These are phyloP conservation scores for Zingel zingel DNA, from an alignment of 2,113 vertebrate species.

Conservation along the genomic window DNA sequence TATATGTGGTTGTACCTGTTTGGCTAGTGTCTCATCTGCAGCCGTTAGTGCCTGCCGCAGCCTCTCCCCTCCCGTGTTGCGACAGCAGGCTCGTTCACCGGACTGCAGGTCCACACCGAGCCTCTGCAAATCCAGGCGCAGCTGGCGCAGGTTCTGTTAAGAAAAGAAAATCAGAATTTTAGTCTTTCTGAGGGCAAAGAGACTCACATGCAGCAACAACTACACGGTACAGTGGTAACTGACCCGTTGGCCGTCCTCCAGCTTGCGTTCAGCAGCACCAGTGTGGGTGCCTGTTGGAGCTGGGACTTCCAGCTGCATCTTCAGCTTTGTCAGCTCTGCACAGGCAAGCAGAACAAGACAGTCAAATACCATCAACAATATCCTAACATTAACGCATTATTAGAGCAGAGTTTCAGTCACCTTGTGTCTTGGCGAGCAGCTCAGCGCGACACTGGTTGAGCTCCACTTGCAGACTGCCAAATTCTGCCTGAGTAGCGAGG, in stretches of 20 bases:
- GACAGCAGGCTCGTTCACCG: conserved; percentile 93
- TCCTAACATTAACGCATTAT: background rate
- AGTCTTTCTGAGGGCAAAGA: background rate
- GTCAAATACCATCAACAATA: background rate
- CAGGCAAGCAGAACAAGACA: background rate
- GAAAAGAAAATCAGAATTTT: background rate
- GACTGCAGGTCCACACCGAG: conserved; percentile 89
- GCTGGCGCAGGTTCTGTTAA: conserved; percentile 88
- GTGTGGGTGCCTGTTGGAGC: conserved; percentile 84
- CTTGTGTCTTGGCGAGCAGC: conserved; percentile 77
- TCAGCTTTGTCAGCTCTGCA: conserved; percentile 89
- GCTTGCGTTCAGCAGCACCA: conserved; percentile 89
- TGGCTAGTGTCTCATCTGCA: conserved; percentile 90
- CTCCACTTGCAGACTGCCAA: conserved; percentile 74
- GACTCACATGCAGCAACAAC: background rate
- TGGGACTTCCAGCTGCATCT: conserved; percentile 85
- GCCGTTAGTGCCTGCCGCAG: conserved; percentile 87
- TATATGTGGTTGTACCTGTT: conserved; percentile 86
- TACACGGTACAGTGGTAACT: background rate
- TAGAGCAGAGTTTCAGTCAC: background rate
- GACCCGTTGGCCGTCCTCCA: conserved; percentile 94
- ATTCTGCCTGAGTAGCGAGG: conserved; percentile 59
- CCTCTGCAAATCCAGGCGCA: conserved; percentile 88
- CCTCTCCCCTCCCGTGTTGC: conserved; percentile 91
- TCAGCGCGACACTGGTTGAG: conserved; percentile 86